Conservation (phyloP, 2,888 invertebrate genomes). For the Catocala fraxini region DNA sequence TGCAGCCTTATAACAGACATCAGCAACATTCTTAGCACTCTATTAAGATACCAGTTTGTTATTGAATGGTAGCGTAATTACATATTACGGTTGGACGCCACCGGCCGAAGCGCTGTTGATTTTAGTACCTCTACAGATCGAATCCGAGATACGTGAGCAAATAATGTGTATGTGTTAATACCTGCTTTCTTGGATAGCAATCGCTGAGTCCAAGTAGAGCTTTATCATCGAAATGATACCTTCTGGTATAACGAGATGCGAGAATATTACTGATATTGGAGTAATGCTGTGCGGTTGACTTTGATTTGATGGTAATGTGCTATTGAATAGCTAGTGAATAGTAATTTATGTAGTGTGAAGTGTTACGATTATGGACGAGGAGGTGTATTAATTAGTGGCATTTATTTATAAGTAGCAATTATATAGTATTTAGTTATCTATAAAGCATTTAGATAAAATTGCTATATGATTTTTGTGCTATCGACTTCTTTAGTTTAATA, state of each 20-base stretch:
- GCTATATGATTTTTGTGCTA: too few species aligned
- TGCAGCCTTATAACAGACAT: slow-evolving; percentile 57
- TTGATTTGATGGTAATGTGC: slow-evolving; percentile 30
- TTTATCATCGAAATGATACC: slow-evolving; percentile 52
- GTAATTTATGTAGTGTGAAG: too few species aligned
- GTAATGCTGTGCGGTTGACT: slow-evolving; percentile 38
- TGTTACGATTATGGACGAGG: too few species aligned
- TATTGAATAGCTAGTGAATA: not conserved
- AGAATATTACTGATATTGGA: slow-evolving; percentile 36
- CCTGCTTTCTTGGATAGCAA: slow-evolving; percentile 47
- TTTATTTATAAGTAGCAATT: too few species aligned
- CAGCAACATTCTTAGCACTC: slow-evolving; percentile 77
- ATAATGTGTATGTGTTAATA: slow-evolving; percentile 65
- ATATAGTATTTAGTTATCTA: too few species aligned
- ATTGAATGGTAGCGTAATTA: slow-evolving; percentile 79
- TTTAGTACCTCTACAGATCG: slow-evolving; percentile 66
- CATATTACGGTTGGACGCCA: slow-evolving; percentile 68
- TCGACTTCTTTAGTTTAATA: too few species aligned
- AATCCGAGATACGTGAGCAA: slow-evolving; percentile 68
- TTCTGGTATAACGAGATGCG: slow-evolving; percentile 48
- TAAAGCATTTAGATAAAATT: too few species aligned
- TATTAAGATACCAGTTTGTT: slow-evolving; percentile 76
- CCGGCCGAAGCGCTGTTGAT: slow-evolving; percentile 68
- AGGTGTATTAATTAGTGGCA: too few species aligned
- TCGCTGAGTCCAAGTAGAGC: slow-evolving; percentile 37